Evolutionary conservation across 2,113 vertebrate genomes (phyloP).

Genomic region (Chinchilla lanigera): DNA sequence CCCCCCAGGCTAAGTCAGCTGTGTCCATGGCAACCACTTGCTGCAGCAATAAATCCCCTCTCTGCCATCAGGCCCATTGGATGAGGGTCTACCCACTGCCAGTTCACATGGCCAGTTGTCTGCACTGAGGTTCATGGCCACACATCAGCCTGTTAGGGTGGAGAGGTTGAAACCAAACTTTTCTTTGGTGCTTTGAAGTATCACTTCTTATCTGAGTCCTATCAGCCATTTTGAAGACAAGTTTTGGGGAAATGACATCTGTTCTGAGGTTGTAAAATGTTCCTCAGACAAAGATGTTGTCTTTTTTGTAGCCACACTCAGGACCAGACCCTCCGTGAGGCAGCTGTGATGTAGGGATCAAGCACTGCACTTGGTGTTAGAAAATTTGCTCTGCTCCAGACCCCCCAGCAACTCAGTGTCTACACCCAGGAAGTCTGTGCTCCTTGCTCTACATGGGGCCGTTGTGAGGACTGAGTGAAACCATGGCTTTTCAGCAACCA

Average conservation of each 20-base stretch:
- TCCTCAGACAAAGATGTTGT: not conserved
- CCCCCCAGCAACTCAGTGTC: not conserved
- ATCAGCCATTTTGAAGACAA: not conserved
- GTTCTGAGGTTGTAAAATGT: not conserved
- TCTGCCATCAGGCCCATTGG: not conserved
- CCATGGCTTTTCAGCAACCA: not conserved
- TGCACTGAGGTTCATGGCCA: not conserved
- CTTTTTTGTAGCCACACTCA: not conserved
- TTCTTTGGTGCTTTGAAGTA: not conserved
- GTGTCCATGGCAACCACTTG: conserved; percentile 21
- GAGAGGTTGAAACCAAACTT: not conserved
- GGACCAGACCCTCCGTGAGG: not conserved
- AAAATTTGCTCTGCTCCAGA: not conserved
- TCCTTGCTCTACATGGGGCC: not conserved
- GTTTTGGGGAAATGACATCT: not conserved
- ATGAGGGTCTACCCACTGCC: not conserved
- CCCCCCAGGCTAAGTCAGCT: not conserved
- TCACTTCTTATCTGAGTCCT: not conserved
- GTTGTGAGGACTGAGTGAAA: not conserved
- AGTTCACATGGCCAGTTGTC: not conserved
- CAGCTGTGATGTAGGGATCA: not conserved
- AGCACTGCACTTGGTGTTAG: not conserved
- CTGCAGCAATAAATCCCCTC: not conserved
- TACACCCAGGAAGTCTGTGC: accelerated
- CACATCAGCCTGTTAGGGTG: not conserved